Evolutionary conservation across 2,888 invertebrate genomes (phyloP).

Genomic region (Sepioteuthis lessoniana): DNA sequence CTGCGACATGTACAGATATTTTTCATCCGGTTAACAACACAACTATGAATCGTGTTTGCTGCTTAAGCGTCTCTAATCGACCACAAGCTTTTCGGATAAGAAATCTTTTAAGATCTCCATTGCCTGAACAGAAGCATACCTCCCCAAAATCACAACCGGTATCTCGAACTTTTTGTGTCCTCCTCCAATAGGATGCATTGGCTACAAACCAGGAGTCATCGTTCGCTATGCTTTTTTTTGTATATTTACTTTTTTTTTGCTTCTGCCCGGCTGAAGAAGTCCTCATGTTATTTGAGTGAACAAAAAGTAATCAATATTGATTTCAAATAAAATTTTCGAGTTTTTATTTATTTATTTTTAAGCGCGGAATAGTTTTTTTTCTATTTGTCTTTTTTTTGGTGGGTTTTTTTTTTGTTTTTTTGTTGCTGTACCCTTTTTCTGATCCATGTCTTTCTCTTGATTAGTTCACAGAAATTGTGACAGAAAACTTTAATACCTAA

Average conservation of each 20-base stretch:
- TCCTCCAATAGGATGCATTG: background rate
- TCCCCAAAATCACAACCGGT: background rate
- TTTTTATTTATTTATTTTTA: background rate
- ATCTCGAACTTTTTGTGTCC: background rate
- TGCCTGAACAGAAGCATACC: background rate
- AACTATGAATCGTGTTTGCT: background rate
- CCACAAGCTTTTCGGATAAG: background rate
- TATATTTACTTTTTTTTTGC: too few species aligned
- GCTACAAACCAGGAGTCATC: background rate
- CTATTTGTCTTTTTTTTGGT: too few species aligned
- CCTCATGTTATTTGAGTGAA: background rate
- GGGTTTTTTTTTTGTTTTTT: too few species aligned
- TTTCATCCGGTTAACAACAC: background rate
- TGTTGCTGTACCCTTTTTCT: too few species aligned
- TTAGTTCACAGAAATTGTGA: too few species aligned
- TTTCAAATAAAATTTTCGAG: background rate
- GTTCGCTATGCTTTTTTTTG: too few species aligned
- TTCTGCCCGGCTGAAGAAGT: background rate
- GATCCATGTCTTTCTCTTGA: too few species aligned
- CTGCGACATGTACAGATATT: background rate
- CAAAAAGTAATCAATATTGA: background rate
- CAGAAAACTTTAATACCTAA: too few species aligned
- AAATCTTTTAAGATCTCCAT: background rate
- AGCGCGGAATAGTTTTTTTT: too few species aligned
- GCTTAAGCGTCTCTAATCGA: constrained; percentile 33